A percentile compares a stretch with the other conserved stretches of the same genome.
Conservation (phyloP, 2,888 invertebrate species). For the Ectropis crepuscularia region DNA sequence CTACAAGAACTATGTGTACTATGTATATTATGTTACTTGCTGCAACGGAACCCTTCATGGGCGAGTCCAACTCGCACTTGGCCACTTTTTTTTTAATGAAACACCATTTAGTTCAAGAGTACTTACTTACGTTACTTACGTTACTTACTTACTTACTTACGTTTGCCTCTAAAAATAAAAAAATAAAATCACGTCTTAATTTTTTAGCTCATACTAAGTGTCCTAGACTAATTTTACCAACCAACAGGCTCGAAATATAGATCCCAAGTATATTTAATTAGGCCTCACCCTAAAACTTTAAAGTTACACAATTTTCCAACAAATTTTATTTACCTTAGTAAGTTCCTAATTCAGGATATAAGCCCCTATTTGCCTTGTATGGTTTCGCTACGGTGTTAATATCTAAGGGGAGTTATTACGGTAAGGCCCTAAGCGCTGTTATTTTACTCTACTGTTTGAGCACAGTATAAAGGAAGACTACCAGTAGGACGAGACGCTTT, state of each 20-base stretch:
- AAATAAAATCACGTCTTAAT: neutral
- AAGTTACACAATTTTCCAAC: constrained; percentile 12
- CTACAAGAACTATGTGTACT: too few relatives aligned
- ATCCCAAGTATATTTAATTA: constrained; percentile 18
- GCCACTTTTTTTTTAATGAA: too few relatives aligned
- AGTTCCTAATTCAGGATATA: constrained; percentile 16
- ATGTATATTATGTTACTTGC: too few relatives aligned
- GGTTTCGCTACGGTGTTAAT: constrained; percentile 16
- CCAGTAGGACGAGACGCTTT: too few relatives aligned
- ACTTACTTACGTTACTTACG: too few relatives aligned
- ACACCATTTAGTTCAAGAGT: too few relatives aligned
- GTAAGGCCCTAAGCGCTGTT: constrained; percentile 13
- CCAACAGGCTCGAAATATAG: constrained; percentile 3
- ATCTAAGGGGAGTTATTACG: constrained; percentile 21
- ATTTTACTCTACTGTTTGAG: constrained; percentile 18
- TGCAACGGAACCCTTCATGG: too few relatives aligned
- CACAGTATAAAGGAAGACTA: neutral
- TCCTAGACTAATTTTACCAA: neutral
- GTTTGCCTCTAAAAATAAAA: too few relatives aligned
- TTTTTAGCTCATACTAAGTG: neutral
- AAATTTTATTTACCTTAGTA: constrained; percentile 20
- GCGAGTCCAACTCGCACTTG: too few relatives aligned
- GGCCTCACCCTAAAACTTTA: constrained; percentile 5
- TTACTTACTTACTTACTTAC: too few relatives aligned
- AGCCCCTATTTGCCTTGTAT: constrained; percentile 15